Conservation (phyloP, 2,888 invertebrate genomes). For the Plagodis dolabraria region DNA sequence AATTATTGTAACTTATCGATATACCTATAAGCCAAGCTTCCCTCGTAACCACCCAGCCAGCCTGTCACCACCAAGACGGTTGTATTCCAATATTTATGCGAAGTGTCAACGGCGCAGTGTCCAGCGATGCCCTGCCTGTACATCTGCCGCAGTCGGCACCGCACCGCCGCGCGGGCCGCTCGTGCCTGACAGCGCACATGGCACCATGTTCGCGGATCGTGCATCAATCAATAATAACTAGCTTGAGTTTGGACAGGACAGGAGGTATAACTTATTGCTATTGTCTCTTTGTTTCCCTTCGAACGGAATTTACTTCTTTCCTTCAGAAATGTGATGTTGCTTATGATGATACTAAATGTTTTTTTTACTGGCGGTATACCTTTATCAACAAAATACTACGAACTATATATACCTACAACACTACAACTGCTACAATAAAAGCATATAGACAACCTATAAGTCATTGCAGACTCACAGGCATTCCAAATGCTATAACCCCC, state of each 20-base stretch:
- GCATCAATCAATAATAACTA: slow-evolving; percentile 10
- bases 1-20: slow-evolving; percentile 6
- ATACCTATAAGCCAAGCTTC: neutral
- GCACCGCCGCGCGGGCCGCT: neutral
- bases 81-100: slow-evolving; percentile 13
- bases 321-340: neutral
- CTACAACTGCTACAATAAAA: too few species aligned
- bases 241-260: neutral
- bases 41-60: slow-evolving; percentile 3
- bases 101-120: slow-evolving; percentile 1
- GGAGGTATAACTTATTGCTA: neutral
- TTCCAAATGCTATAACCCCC: too few species aligned
- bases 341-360: too few species aligned
- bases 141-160: slow-evolving; percentile 1
- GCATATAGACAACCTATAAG: too few species aligned
- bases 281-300: slow-evolving; percentile 1
- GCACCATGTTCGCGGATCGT: neutral
- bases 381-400: too few species aligned
- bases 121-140: neutral
- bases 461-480: too few species aligned
- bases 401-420: too few species aligned
- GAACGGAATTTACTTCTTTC: neutral
- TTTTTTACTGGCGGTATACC: too few species aligned
- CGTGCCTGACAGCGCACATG: slow-evolving; percentile 5
- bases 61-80: slow-evolving; percentile 11